Conservation (phyloP, 2,888 invertebrate species). For the Erannis defoliaria region DNA sequence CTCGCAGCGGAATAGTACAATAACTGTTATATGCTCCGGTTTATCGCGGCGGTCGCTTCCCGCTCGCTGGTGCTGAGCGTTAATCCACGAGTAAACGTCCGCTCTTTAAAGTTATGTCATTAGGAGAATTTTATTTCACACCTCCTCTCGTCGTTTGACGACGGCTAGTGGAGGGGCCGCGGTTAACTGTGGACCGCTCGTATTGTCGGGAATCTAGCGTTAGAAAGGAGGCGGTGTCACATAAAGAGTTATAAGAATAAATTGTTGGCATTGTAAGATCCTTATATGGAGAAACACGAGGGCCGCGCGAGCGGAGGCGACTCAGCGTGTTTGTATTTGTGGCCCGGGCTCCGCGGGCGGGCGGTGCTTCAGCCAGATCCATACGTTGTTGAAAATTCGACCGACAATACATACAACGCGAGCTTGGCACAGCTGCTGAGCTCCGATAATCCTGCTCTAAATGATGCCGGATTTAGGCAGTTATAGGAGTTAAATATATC, state of each 20-base stretch:
- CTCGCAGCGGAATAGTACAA: neutral
- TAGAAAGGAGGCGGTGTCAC: neutral
- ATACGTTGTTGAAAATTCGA: neutral
- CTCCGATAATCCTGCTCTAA: neutral
- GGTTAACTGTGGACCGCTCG: neutral
- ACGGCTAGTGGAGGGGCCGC: no score
- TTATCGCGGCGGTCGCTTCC: conserved; percentile 11
- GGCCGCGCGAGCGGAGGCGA: conserved; percentile 3
- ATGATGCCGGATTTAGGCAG: conserved; percentile 12
- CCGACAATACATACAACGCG: neutral
- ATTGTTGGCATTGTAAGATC: conserved; percentile 14
- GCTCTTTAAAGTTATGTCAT: conserved; percentile 30
- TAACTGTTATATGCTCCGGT: conserved; percentile 9
- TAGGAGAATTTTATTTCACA: conserved; percentile 31
- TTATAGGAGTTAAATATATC: no score
- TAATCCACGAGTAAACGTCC: conserved; percentile 28
- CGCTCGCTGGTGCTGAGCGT: conserved; percentile 1
- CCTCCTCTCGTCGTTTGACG: neutral
- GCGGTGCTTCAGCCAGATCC: no score
- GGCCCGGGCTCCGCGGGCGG: neutral
- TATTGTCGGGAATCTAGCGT: neutral
- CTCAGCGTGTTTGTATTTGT: neutral
- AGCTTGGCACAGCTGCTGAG: neutral
- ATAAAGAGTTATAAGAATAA: conserved; percentile 12
- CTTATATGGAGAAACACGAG: conserved; percentile 3